phyloP scores from a whole-genome alignment of 2,113 vertebrate species.

The Etheostoma spectabile region DNA sequence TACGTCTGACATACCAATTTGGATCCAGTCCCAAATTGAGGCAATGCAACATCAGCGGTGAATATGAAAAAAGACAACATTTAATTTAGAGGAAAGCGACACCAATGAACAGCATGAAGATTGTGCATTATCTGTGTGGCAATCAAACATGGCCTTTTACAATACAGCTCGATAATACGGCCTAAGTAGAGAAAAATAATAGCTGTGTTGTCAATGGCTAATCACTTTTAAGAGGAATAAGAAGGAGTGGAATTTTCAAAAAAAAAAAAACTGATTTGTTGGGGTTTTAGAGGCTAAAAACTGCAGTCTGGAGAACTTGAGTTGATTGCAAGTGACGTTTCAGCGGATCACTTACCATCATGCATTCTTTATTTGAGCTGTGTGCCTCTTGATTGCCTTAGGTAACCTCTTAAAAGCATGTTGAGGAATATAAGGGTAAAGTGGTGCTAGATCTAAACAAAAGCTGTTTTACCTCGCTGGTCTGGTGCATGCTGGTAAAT shows the following conservation, averaged over 20 bases:
- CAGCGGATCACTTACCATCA: conserved; percentile 51
- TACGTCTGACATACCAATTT: neutral
- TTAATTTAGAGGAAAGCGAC: conserved; percentile 4
- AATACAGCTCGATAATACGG: conserved; percentile 13
- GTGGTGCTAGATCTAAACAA: neutral
- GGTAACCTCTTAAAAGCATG: conserved; percentile 47
- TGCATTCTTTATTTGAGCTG: conserved; percentile 63
- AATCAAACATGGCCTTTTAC: conserved; percentile 9
- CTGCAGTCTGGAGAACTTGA: conserved; percentile 54
- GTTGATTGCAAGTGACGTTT: conserved; percentile 48
- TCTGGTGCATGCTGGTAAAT: conserved; percentile 11
- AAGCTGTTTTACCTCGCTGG: conserved; percentile 3
- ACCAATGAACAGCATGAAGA: neutral
- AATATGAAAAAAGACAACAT: conserved; percentile 18
- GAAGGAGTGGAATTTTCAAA: conserved; percentile 71
- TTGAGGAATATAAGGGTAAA: conserved; percentile 22
- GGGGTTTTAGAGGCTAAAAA: conserved; percentile 64
- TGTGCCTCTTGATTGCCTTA: conserved; percentile 42
- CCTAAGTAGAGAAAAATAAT: conserved; percentile 23
- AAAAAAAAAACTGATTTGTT: conserved; percentile 65
- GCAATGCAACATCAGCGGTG: neutral
- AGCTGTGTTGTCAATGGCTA: conserved; percentile 43
- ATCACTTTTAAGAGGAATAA: conserved; percentile 63
- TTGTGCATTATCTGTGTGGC: neutral
- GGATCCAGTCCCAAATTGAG: conserved; percentile 14